Base-by-base conservation (phyloP, 1,140 invertebrate species). In the Calliphora vicina region DNA sequence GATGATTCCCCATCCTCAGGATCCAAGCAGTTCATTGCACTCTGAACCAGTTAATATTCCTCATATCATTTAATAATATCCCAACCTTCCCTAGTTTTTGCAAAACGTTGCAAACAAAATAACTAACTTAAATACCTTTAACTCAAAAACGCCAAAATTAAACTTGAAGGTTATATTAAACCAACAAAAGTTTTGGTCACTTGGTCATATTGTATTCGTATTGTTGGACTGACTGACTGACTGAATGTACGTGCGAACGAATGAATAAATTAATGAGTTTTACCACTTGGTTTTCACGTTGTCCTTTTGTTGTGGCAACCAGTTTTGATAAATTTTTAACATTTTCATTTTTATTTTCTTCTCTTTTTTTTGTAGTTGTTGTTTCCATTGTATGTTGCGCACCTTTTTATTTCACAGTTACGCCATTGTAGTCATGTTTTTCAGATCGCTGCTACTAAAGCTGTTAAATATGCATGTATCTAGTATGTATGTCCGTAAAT, bases 231-330 rank as follows among this genome's bases (percentile, higher is more conserved):
- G 74, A 78, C n/a, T n/a, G n/a, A n/a, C n/a, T n/a, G n/a, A n/a
- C n/a, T n/a, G n/a, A n/a, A n/a, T n/a, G n/a, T n/a, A 78, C 13
- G 71, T 72, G 23, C 23, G n/a, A 45, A 15, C 23, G 74, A 23
- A 78, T 78, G n/a, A 67, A 67, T 67, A 67, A 23, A 43, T 78
- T 35, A 25, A 45, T 20, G 74, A 43, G 74, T 78, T 78, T 78
- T 78, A 26, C 74, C 35, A 42, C 20, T 78, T 78, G 74, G 74
- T 25, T 67, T 67, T 78, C 35, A 12, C 42, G 5, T 23, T 45
- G 74, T 78, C 74, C 35, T 78, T 78, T 78, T 78, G 35, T 78
- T 43, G 74, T 78, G 74, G 35, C 20, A 45, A 43, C n/a, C n/a
- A 57, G 5, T n/a, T 76, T 29, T n/a, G n/a, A n/a, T n/a, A n/a